These are phyloP conservation scores for Parotocinclus haroldoi DNA, from an alignment of 2,797 vertebrate genomes.

Conservation along the genomic window DNA sequence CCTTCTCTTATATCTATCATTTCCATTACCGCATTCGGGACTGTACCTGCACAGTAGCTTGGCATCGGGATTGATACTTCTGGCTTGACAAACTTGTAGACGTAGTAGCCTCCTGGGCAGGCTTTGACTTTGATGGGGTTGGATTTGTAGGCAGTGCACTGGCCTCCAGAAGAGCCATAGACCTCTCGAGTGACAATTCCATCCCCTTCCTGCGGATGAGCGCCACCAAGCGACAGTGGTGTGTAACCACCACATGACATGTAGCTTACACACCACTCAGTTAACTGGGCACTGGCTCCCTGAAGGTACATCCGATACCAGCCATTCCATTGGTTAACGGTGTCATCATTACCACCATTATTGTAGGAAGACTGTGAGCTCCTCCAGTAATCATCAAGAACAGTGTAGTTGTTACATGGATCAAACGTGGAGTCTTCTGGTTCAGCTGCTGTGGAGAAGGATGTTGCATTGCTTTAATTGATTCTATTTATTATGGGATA, in stretches of 20 bases:
- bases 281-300: not conserved
- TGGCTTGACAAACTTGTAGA: not conserved
- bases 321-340: not conserved
- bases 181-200: not conserved
- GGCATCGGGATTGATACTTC: not conserved
- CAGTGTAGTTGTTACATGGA: not conserved
- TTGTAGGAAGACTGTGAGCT: not conserved
- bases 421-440: not conserved
- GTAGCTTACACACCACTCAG: constrained; percentile 1
- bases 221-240: not conserved
- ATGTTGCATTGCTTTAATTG: no score
- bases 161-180: not conserved
- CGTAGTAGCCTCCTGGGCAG: not conserved
- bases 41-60: not conserved
- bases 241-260: not conserved
- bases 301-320: not conserved
- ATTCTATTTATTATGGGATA: no score
- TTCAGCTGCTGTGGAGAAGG: no score
- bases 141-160: not conserved
- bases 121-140: not conserved
- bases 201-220: not conserved
- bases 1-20: no score
- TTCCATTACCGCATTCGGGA: no score
- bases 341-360: not conserved
- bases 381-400: not conserved